These are phyloP conservation scores for Atractosteus spatula DNA, from an alignment of 2,113 vertebrate genomes.

Conservation along the genomic window DNA sequence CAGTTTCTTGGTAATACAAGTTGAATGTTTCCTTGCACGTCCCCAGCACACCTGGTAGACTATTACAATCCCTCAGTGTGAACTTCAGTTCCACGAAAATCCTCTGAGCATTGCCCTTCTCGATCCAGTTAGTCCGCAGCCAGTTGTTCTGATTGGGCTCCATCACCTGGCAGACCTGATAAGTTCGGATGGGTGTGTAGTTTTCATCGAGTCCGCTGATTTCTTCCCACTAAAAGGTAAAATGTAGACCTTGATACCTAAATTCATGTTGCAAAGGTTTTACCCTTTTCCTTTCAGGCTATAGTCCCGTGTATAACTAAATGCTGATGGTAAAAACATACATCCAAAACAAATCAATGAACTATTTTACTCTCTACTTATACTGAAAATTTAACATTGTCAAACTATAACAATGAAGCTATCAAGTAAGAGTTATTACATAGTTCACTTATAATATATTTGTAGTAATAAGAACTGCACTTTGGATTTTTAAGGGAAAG, in stretches of 20 bases:
- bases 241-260: conserved; percentile 40
- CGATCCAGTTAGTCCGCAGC: conserved; percentile 99
- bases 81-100: conserved; percentile 99
- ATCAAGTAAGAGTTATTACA: too few relatives aligned
- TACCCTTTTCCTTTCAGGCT: not conserved
- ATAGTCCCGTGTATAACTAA: too few relatives aligned
- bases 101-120: conserved; percentile 95
- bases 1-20: conserved; percentile 98
- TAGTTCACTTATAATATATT: too few relatives aligned
- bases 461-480: too few relatives aligned
- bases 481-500: too few relatives aligned
- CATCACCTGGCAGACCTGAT: conserved; percentile 99
- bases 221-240: conserved; percentile 93
- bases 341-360: too few relatives aligned
- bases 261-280: not conserved
- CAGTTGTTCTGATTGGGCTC: conserved; percentile 99
- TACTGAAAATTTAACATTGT: conserved; percentile 1
- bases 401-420: not conserved
- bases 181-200: conserved; percentile 96
- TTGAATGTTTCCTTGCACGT: conserved; percentile 99
- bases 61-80: conserved; percentile 99
- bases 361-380: too few relatives aligned
- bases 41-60: conserved; percentile 95
- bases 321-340: too few relatives aligned
- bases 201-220: conserved; percentile 98